phyloP scores from a whole-genome alignment of 2,113 vertebrate genomes.

The Pardalotus punctatus region DNA sequence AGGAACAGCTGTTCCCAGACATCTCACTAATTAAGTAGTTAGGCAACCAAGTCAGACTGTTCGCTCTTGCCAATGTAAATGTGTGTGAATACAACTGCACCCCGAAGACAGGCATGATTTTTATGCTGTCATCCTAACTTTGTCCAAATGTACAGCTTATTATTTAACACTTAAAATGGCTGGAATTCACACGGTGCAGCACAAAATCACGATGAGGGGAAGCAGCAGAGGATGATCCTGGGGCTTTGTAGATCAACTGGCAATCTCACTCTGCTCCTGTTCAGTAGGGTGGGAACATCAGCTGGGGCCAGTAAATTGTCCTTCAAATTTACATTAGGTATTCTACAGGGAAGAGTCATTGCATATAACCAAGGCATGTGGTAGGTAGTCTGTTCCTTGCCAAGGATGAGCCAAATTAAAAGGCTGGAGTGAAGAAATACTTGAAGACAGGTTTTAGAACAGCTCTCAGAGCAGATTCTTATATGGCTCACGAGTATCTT shows the following conservation, averaged over 20 bases:
- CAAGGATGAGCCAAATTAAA: not conserved
- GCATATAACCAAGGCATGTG: fast-evolving
- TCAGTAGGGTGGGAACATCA: not conserved
- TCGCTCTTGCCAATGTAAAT: not conserved
- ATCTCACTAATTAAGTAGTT: not conserved
- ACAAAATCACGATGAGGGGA: not conserved
- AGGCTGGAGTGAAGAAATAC: not conserved
- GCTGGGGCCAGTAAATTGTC: not conserved
- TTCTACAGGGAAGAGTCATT: not conserved
- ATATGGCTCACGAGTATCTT: not conserved
- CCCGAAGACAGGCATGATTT: not conserved
- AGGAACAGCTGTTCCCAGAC: not conserved
- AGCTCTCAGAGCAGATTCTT: not conserved
- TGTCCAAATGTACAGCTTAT: not conserved
- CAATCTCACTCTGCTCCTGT: not conserved
- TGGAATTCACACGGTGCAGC: not conserved
- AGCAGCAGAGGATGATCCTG: not conserved
- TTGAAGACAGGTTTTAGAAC: not conserved
- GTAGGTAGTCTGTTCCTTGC: not conserved
- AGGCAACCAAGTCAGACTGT: not conserved
- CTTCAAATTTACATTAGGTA: not conserved
- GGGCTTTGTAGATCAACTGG: not conserved
- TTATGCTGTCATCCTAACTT: not conserved
- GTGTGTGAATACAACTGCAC: not conserved
- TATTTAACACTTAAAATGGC: not conserved